These are phyloP conservation scores for Coenonympha glycerion DNA, from an alignment of 2,888 invertebrate genomes.

Conservation along the genomic window DNA sequence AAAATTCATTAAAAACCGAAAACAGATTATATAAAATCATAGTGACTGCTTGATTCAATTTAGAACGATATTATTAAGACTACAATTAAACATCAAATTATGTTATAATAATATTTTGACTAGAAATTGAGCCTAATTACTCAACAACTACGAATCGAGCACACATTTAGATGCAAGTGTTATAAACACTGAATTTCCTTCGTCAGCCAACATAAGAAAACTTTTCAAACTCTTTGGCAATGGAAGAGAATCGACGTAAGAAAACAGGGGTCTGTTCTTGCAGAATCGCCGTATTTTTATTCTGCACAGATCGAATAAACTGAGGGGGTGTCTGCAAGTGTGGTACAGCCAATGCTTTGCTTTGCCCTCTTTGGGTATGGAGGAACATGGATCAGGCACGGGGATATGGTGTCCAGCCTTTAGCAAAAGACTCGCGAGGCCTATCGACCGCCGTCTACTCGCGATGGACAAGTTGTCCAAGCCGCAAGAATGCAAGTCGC, in stretches of 20 bases:
- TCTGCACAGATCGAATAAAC: slow-evolving; percentile 74
- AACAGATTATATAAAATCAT: too few species aligned
- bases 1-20: too few species aligned
- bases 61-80: too few species aligned
- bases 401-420: slow-evolving; percentile 57
- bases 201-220: slow-evolving; percentile 77
- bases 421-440: slow-evolving; percentile 53
- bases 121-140: neutral
- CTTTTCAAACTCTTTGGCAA: slow-evolving; percentile 74
- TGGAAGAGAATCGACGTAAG: slow-evolving; percentile 58
- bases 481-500: slow-evolving; percentile 71
- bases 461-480: slow-evolving; percentile 76
- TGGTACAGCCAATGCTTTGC: slow-evolving; percentile 58
- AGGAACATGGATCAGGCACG: slow-evolving; percentile 26
- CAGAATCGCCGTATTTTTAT: slow-evolving; percentile 64
- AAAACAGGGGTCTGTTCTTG: slow-evolving; percentile 50
- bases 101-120: too few species aligned
- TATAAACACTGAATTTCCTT: slow-evolving; percentile 28
- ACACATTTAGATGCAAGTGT: too few species aligned
- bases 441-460: slow-evolving; percentile 49
- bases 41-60: too few species aligned
- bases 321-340: slow-evolving; percentile 65
- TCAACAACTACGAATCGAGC: neutral
- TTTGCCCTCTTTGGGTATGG: slow-evolving; percentile 39
- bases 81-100: too few species aligned